These are phyloP conservation scores for Ciconia stormi DNA, from an alignment of 2,113 vertebrate species.

Conservation along the genomic window DNA sequence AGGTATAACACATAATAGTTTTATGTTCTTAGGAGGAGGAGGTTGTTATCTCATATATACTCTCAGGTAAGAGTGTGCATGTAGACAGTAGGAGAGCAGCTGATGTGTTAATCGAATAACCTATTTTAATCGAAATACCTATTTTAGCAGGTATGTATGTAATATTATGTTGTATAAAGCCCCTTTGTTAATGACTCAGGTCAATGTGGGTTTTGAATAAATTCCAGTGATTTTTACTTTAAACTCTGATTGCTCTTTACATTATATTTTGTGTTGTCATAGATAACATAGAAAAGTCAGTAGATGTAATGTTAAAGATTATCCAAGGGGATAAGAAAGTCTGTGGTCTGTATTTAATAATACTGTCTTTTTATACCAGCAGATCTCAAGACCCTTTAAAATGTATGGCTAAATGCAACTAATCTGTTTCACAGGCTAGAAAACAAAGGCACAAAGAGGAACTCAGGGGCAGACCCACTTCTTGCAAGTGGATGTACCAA, in stretches of 20 bases:
- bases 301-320: not conserved
- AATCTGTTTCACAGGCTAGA: not conserved
- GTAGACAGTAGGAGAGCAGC: not conserved
- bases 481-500: not conserved
- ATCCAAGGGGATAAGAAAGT: not conserved
- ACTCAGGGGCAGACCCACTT: not conserved
- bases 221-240: not conserved
- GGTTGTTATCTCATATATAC: not conserved
- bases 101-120: not conserved
- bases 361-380: not conserved
- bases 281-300: not conserved
- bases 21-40: not conserved
- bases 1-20: not conserved
- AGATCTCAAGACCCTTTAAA: not conserved
- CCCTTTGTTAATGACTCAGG: not conserved
- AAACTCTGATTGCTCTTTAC: not conserved
- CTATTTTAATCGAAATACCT: too few species aligned
- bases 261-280: not conserved
- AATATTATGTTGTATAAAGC: not conserved
- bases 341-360: not conserved
- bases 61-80: rapidly evolving
- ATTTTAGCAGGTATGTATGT: not conserved
- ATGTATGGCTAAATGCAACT: rapidly evolving
- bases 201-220: not conserved
- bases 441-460: not conserved